Conservation (phyloP, 2,888 invertebrate genomes). For the Phytoseiulus persimilis region DNA sequence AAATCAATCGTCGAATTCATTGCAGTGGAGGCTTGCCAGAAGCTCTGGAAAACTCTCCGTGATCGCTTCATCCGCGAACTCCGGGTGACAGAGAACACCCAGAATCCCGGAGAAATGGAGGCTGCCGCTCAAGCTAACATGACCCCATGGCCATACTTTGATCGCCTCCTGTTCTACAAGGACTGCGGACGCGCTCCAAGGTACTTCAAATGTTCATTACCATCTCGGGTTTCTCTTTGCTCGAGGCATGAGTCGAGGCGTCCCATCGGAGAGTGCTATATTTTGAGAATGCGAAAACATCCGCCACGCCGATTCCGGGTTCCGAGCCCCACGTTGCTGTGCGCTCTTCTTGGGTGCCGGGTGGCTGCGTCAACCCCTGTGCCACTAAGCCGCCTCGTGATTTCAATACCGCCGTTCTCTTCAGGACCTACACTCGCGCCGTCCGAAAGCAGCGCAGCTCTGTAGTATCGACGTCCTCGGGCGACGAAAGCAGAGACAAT, state of each 20-base stretch:
- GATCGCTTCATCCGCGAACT: constrained; percentile 21
- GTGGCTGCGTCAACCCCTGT: no score
- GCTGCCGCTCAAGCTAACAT: neutral
- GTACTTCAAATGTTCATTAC: neutral
- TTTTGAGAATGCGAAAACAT: no score
- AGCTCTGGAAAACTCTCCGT: constrained; percentile 37
- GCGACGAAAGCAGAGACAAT: neutral
- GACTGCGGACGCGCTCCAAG: constrained; percentile 24
- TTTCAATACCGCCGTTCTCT: neutral
- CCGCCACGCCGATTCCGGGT: no score
- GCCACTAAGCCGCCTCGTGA: no score
- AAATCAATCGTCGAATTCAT: no score
- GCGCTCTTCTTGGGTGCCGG: no score
- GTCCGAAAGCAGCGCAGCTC: neutral
- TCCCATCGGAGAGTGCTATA: no score
- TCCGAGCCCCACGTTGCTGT: no score
- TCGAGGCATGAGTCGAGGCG: no score
- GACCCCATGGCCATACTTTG: constrained; percentile 21
- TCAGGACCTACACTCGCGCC: neutral
- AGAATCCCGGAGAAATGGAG: neutral
- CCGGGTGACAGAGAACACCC: constrained; percentile 7
- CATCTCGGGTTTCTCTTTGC: no score
- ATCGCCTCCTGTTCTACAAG: neutral
- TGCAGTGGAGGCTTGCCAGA: constrained; percentile 13
- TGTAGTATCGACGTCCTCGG: neutral